A percentile compares a stretch with the other conserved stretches of the same genome.
Evolutionary conservation across 2,888 invertebrate species (phyloP).

Genomic region (Hirtodrosophila histrioides): DNA sequence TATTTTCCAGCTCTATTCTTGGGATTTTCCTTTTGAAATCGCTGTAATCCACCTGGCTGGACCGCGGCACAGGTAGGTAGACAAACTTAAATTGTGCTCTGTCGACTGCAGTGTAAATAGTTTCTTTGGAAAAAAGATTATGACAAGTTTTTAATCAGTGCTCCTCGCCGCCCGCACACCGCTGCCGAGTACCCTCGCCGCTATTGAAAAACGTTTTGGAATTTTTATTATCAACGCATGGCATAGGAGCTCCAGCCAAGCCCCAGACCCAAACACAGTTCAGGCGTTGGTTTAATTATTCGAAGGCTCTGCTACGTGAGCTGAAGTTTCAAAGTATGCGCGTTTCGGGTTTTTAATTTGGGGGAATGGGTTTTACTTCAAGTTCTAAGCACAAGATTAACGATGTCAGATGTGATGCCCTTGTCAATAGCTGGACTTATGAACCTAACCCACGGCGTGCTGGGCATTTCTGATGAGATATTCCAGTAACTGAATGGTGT

Average conservation of each 20-base stretch:
- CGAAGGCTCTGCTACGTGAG: constrained; percentile 58
- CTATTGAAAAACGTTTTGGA: constrained; percentile 76
- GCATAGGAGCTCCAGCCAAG: constrained; percentile 13
- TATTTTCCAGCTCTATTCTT: constrained; percentile 43
- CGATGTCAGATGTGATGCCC: constrained; percentile 57
- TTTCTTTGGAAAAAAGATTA: constrained; percentile 73
- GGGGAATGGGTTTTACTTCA: constrained; percentile 33
- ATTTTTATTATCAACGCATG: constrained; percentile 68
- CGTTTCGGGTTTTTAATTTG: constrained; percentile 37
- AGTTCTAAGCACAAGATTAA: constrained; percentile 64
- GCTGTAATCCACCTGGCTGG: constrained; percentile 24
- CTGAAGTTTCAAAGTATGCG: constrained; percentile 49
- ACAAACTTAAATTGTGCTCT: constrained; percentile 28
- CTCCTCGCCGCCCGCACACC: too few relatives aligned
- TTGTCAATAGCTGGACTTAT: constrained; percentile 40
- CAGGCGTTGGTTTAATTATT: constrained; percentile 64
- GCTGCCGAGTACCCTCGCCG: background rate
- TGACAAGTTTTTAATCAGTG: constrained; percentile 75
- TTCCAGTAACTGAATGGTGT: constrained; percentile 3
- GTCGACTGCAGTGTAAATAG: constrained; percentile 63
- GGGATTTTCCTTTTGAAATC: constrained; percentile 61
- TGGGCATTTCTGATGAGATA: constrained; percentile 43
- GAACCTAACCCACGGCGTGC: constrained; percentile 27
- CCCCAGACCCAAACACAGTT: constrained; percentile 1
- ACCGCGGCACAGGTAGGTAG: constrained; percentile 46